phyloP scores from a whole-genome alignment of 2,113 vertebrate species.

The Tiliqua scincoides region DNA sequence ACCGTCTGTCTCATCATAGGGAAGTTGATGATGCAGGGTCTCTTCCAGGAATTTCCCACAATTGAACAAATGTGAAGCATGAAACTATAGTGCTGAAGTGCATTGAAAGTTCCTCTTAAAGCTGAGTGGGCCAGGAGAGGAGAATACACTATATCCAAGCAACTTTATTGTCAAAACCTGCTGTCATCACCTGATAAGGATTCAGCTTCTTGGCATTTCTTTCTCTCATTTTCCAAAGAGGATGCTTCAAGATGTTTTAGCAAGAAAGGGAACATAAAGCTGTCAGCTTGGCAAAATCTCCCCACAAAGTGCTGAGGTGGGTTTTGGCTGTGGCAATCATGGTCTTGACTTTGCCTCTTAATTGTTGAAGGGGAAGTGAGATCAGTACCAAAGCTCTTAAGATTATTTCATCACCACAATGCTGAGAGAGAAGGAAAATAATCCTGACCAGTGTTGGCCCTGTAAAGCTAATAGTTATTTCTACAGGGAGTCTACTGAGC shows the following conservation, averaged over 20 bases:
- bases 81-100: constrained; percentile 24
- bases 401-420: constrained; percentile 62
- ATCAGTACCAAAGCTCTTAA: constrained; percentile 62
- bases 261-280: constrained; percentile 56
- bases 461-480: background rate
- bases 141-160: constrained; percentile 54
- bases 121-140: constrained; percentile 53
- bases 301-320: constrained; percentile 65
- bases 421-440: constrained; percentile 57
- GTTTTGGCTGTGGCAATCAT: constrained; percentile 63
- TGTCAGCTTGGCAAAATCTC: constrained; percentile 67
- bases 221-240: constrained; percentile 50
- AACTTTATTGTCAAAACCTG: constrained; percentile 64
- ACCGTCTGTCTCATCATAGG: too few species aligned
- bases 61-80: constrained; percentile 14
- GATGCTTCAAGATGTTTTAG: constrained; percentile 62
- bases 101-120: constrained; percentile 37
- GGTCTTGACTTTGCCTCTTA: constrained; percentile 64
- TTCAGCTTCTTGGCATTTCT: constrained; percentile 51
- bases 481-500: too few species aligned
- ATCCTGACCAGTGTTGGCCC: constrained; percentile 27
- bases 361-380: constrained; percentile 70
- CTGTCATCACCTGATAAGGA: constrained; percentile 71
- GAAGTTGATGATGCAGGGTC: too few species aligned
- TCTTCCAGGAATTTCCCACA: background rate